Evolutionary conservation across 2,113 vertebrate genomes (phyloP), one percentile per base, ranked within the genome.

Genomic region (Gnathonemus echidnorhynchus): DNA sequence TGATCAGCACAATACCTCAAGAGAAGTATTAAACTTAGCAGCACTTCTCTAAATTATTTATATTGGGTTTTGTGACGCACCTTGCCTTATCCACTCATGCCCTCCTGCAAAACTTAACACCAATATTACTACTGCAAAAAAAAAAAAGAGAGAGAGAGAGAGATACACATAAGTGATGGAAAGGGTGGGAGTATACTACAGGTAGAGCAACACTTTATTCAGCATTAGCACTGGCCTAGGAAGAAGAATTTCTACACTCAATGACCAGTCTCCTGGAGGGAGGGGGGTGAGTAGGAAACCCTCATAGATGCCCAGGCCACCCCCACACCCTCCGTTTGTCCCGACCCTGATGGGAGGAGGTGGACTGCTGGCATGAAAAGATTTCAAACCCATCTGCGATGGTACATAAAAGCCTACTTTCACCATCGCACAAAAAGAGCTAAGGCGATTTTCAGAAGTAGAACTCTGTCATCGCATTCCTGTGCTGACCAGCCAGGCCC

Each of bases 401-500:
- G 24, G 3, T 42, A 88, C 52, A 46, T 88, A 66, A 88, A 88
- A 50, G 87, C 35, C 9, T 19, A 88, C 56, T 46, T 58, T 88
- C 87, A 88, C 39, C 35, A 45, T 53, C 8, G 4, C 39, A 88
- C 87, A 58, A 88, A 88, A 45, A 66, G 35, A 45, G 87, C 46
- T 5, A 86, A 19, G 5, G 45, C 87, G 50, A 87, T 90, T 80
- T n/a, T 50, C 49, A n/a, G 56, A 90, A 62, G 46, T 53, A 48
- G 88, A 80, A 90, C 35, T 27, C 80, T 42, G 45, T 87, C 88
- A 89, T 84, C 85, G 21, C 90, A 91, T 46, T 90, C 58, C 80
- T 89, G 90, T 66, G 27, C 24, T n/a, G 90, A 89, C 15, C 21
- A 90, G 90, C 87, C 17, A 49, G 66, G 27, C 86, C 27, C 31